Conservation (phyloP, 2,797 vertebrate species). For the Pipistrellus nathusii region DNA sequence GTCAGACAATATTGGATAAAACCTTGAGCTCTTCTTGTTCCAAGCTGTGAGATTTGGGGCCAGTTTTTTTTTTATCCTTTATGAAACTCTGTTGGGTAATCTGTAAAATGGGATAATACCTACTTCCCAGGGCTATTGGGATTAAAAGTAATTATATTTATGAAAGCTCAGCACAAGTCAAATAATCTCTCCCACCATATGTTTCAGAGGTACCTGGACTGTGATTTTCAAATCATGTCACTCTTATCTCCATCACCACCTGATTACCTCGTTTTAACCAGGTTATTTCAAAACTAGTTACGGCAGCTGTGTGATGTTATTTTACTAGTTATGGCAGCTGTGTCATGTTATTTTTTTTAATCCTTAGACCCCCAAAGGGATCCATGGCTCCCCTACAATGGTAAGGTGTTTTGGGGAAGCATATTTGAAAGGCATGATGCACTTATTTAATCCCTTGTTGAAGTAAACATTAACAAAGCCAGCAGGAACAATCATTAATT, state of each 20-base stretch:
- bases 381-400: slow-evolving; percentile 54
- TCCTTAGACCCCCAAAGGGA: slow-evolving; percentile 36
- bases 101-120: slow-evolving; percentile 48
- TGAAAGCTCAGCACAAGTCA: not conserved
- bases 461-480: slow-evolving; percentile 82
- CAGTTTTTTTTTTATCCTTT: not conserved
- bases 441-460: slow-evolving; percentile 84
- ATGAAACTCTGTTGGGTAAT: not conserved
- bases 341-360: slow-evolving; percentile 51
- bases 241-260: slow-evolving; percentile 33
- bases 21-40: not conserved
- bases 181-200: not conserved
- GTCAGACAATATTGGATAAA: not conserved
- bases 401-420: slow-evolving; percentile 77
- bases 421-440: slow-evolving; percentile 81
- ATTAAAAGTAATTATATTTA: slow-evolving; percentile 1
- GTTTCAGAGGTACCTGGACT: not conserved
- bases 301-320: slow-evolving; percentile 41
- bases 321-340: slow-evolving; percentile 26
- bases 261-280: slow-evolving; percentile 44
- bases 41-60: not conserved
- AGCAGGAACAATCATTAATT: slow-evolving; percentile 86
- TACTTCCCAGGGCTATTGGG: not conserved
- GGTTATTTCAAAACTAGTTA: slow-evolving; percentile 51
- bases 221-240: not conserved